These are phyloP conservation scores for Arvicanthis niloticus DNA, from an alignment of 2,113 vertebrate species.

Conservation along the genomic window DNA sequence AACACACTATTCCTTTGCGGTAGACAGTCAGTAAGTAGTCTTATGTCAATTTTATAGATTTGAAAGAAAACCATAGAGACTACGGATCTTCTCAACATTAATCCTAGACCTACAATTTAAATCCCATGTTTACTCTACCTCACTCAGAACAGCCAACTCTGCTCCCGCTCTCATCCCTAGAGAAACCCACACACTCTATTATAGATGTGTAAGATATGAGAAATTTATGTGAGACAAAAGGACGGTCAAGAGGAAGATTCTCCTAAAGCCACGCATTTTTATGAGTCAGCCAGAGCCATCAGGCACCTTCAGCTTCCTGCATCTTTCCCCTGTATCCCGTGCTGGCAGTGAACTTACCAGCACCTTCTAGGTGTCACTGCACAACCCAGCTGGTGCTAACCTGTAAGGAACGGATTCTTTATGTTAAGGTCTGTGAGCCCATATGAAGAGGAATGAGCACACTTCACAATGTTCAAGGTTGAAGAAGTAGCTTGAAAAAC, in stretches of 20 bases:
- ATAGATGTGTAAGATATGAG: neutral
- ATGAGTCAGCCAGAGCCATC: neutral
- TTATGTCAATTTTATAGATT: conserved; percentile 74
- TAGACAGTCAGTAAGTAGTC: conserved; percentile 35
- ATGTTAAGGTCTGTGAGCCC: neutral
- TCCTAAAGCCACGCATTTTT: conserved; percentile 51
- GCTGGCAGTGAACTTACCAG: neutral
- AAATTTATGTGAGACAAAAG: conserved; percentile 26
- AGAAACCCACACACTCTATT: conserved; percentile 30
- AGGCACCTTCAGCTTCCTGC: neutral
- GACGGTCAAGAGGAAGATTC: conserved; percentile 4
- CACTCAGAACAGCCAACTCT: neutral
- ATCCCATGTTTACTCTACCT: conserved; percentile 56
- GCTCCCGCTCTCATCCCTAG: conserved; percentile 7
- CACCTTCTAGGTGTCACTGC: neutral
- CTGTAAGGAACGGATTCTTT: neutral
- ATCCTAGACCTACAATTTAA: conserved; percentile 70
- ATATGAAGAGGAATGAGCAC: neutral
- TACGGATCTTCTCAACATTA: conserved; percentile 64
- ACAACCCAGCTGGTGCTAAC: neutral
- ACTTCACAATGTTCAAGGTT: neutral
- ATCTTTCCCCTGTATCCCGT: neutral
- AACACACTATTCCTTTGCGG: conserved; percentile 62
- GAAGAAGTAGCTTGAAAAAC: conserved; percentile 22
- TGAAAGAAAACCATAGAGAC: conserved; percentile 63